Conservation (phyloP, 2,113 vertebrate species). For the Chionis minor region DNA sequence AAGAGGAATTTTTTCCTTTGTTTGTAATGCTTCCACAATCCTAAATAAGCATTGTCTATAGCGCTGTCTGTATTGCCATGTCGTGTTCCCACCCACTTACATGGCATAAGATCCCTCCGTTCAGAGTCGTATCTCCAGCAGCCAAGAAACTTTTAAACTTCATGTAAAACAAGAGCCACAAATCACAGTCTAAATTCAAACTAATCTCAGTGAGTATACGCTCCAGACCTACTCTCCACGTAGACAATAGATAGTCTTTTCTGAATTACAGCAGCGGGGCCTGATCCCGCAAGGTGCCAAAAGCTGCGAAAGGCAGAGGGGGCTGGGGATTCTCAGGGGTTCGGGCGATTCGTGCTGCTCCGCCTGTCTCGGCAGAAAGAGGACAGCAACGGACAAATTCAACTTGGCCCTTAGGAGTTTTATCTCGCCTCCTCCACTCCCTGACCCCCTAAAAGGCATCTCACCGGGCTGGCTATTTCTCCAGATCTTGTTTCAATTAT, state of each 20-base stretch:
- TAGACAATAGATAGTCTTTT: conserved; percentile 28
- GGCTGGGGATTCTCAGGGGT: neutral
- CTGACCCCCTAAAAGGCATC: neutral
- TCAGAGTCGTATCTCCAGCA: neutral
- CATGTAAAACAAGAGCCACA: neutral
- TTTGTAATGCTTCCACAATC: conserved; percentile 33
- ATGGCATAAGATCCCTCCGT: conserved; percentile 1
- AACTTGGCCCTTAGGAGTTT: conserved; percentile 2
- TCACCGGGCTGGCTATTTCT: neutral
- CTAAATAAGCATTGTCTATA: conserved; percentile 56
- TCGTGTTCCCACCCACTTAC: conserved; percentile 45
- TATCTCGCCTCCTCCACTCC: neutral
- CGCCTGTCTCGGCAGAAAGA: neutral
- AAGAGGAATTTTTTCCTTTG: conserved; percentile 40
- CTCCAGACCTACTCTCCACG: neutral
- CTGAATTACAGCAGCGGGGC: neutral
- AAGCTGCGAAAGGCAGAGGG: neutral
- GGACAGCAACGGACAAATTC: neutral
- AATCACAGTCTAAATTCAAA: neutral
- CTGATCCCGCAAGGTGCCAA: conserved; percentile 48
- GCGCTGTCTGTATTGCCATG: neutral
- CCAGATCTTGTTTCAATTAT: conserved; percentile 21
- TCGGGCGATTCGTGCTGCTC: neutral
- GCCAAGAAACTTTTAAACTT: conserved; percentile 28
- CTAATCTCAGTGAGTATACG: neutral